Percentiles rank a stretch among this genome's conserved stretches.
phyloP scores from a whole-genome alignment of 2,888 invertebrate genomes.

The Drosophila tanythrix region DNA sequence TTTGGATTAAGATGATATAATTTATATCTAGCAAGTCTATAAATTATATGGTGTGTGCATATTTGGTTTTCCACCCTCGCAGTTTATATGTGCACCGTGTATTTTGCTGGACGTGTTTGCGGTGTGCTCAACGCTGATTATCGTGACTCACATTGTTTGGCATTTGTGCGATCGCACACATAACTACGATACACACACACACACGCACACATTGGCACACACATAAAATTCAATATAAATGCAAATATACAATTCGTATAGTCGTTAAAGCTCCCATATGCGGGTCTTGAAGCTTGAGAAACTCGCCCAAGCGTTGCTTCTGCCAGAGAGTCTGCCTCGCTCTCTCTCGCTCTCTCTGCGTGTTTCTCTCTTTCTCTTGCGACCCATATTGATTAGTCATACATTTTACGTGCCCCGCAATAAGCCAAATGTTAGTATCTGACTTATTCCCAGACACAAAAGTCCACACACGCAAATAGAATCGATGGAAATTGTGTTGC shows the following conservation, averaged over 20 bases:
- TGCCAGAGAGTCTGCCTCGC: conserved; percentile 41
- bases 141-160: conserved; percentile 80
- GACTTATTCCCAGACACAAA: conserved; percentile 37
- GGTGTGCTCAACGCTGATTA: conserved; percentile 66
- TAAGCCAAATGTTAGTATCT: conserved; percentile 45
- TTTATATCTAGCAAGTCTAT: background rate
- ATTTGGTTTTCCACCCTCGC: conserved; percentile 31
- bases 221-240: conserved; percentile 57
- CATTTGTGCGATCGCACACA: conserved; percentile 69
- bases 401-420: conserved; percentile 56
- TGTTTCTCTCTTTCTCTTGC: conserved; percentile 20
- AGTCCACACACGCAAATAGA: conserved; percentile 8
- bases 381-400: conserved; percentile 62
- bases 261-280: conserved; percentile 41
- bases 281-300: conserved; percentile 52
- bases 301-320: conserved; percentile 52
- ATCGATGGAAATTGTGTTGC: conserved; percentile 50
- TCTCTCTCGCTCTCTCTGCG: conserved; percentile 6
- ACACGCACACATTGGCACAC: conserved; percentile 5
- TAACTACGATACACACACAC: conserved; percentile 47
- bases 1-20: conserved; percentile 2
- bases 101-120: conserved; percentile 68
- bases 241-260: conserved; percentile 60
- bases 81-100: conserved; percentile 25
- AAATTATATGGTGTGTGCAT: background rate